These are phyloP conservation scores for Notospermus geniculatus DNA, from an alignment of 1,140 invertebrate species.

Conservation along the genomic window DNA sequence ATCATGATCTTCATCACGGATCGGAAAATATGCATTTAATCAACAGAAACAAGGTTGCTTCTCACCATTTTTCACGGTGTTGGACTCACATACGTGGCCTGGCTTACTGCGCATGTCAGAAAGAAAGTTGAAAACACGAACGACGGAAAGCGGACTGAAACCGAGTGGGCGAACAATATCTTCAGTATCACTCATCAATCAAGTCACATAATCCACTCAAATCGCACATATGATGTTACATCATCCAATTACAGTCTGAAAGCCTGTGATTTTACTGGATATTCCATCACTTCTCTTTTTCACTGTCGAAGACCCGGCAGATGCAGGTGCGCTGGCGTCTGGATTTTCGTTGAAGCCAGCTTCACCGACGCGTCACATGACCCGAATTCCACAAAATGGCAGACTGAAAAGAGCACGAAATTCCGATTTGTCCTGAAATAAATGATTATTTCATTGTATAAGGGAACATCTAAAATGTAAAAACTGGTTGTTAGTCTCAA, in stretches of 20 bases:
- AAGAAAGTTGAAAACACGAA: constrained; percentile 11
- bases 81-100: constrained; percentile 30
- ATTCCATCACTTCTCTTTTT: not conserved
- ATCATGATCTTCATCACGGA: too few relatives aligned
- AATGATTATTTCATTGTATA: not conserved
- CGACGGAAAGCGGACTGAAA: not conserved
- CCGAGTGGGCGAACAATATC: not conserved
- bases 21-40: not conserved
- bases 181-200: not conserved
- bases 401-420: not conserved
- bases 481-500: not conserved
- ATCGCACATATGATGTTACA: too few relatives aligned
- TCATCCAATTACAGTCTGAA: not conserved
- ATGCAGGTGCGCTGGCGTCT: too few relatives aligned
- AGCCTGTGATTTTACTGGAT: not conserved
- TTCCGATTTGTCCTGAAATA: not conserved
- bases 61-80: constrained; percentile 14
- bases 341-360: too few relatives aligned
- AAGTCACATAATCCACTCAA: not conserved
- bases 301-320: not conserved
- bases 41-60: not conserved
- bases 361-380: not conserved
- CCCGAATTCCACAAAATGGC: constrained; percentile 7
- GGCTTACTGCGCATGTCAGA: constrained; percentile 24
- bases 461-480: not conserved